These are phyloP conservation scores for Callopanchax toddi DNA, from an alignment of 2,113 vertebrate genomes.

Conservation along the genomic window DNA sequence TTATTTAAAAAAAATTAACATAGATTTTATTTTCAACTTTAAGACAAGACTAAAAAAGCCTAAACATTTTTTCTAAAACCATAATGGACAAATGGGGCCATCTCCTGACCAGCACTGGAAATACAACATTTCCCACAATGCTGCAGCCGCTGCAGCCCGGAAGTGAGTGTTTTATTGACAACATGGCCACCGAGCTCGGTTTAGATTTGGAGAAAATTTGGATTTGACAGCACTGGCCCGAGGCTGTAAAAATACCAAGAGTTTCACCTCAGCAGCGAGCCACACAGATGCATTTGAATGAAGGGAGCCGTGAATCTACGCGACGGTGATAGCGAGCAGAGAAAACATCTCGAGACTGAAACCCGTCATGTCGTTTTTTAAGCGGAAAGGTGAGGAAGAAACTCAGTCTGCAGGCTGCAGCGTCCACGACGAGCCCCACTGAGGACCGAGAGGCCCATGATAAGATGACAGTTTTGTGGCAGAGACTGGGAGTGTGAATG, in stretches of 20 bases:
- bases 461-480: not conserved
- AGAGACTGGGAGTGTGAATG: not conserved
- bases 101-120: constrained; percentile 17
- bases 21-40: no score
- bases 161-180: constrained; percentile 90
- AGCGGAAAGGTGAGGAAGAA: constrained; percentile 87
- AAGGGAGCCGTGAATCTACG: constrained; percentile 76
- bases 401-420: constrained; percentile 42
- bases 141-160: constrained; percentile 77
- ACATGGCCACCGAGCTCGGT: constrained; percentile 81
- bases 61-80: not conserved
- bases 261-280: constrained; percentile 18
- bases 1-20: no score
- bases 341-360: constrained; percentile 63
- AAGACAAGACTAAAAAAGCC: not conserved
- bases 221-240: constrained; percentile 62
- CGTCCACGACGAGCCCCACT: constrained; percentile 14
- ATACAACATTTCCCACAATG: constrained; percentile 76
- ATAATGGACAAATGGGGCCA: constrained; percentile 3
- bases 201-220: constrained; percentile 66
- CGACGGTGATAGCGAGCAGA: constrained; percentile 79
- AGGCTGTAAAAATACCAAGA: constrained; percentile 10
- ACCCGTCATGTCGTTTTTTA: constrained; percentile 89
- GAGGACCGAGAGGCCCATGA: not conserved
- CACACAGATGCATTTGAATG: constrained; percentile 75